Conservation (phyloP, 1,140 invertebrate species). For the Ceratina calcarata region DNA sequence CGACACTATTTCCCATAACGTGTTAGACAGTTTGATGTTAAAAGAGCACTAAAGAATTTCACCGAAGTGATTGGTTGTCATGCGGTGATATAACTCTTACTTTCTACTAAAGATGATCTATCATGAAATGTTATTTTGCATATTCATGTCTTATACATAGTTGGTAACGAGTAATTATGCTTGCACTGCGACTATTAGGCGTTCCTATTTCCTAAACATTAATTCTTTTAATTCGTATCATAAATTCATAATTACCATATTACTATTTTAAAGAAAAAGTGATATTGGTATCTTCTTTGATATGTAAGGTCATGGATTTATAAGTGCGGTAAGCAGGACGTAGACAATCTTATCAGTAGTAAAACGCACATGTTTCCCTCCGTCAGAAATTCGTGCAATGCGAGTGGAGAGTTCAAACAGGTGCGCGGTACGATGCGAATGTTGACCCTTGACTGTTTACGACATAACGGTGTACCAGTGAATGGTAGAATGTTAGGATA, state of each 20-base stretch:
- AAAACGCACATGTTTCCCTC: not conserved
- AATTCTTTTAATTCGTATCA: too few relatives aligned
- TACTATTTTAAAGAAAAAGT: not conserved
- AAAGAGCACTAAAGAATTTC: not conserved
- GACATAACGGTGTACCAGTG: constrained; percentile 29
- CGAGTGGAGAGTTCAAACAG: constrained; percentile 10
- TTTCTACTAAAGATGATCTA: constrained; percentile 21
- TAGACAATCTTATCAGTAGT: not conserved
- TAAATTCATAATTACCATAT: not conserved
- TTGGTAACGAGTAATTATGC: constrained; percentile 16
- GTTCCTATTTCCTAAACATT: too few relatives aligned
- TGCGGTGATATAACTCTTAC: constrained; percentile 26
- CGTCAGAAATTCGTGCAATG: constrained; percentile 9
- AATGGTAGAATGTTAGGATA: constrained; percentile 14
- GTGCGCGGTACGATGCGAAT: constrained; percentile 32
- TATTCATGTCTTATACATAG: not conserved
- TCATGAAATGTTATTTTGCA: constrained; percentile 3
- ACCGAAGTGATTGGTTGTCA: not conserved
- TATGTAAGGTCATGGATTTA: too few relatives aligned
- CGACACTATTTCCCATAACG: too few relatives aligned
- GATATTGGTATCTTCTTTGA: too few relatives aligned
- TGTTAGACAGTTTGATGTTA: too few relatives aligned
- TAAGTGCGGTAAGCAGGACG: too few relatives aligned
- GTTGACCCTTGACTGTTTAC: constrained; percentile 40
- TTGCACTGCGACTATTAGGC: not conserved